phyloP scores from a whole-genome alignment of 2,113 vertebrate species.

The Panurus biarmicus region DNA sequence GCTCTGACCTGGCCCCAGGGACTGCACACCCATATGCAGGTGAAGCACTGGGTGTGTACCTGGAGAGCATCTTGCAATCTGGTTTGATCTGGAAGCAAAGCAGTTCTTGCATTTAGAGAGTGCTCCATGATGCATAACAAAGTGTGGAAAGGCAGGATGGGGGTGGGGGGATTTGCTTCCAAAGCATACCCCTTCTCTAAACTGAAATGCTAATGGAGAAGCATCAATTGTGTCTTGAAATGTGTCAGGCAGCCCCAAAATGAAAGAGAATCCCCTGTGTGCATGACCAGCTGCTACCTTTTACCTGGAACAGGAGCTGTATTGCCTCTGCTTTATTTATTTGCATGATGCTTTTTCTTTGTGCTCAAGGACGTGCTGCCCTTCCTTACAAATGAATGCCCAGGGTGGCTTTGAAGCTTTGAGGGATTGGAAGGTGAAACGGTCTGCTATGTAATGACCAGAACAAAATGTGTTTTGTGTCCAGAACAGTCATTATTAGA shows the following conservation, averaged over 20 bases:
- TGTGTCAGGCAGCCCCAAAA: not conserved
- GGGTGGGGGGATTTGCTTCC: not conserved
- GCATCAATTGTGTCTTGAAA: not conserved
- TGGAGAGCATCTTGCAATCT: not conserved
- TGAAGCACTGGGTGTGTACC: not conserved
- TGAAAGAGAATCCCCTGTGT: not conserved
- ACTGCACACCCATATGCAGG: rapidly evolving
- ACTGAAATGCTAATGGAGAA: not conserved
- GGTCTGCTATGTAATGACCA: not conserved
- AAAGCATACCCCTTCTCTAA: not conserved
- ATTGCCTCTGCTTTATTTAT: not conserved
- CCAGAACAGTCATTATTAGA: not conserved
- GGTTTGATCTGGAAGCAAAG: not conserved
- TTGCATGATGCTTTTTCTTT: not conserved
- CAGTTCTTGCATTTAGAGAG: not conserved
- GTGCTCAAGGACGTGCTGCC: not conserved
- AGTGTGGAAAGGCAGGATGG: not conserved
- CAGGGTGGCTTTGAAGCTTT: not conserved
- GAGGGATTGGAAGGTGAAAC: not conserved
- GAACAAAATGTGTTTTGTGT: not conserved
- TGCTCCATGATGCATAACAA: not conserved
- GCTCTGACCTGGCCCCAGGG: not conserved
- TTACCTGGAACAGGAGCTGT: not conserved
- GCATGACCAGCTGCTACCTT: not conserved
- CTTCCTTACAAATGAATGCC: not conserved